A percentile compares a stretch with the other conserved stretches of the same genome.
Evolutionary conservation across 2,797 vertebrate genomes (phyloP).

Genomic region (Tangara arthus): DNA sequence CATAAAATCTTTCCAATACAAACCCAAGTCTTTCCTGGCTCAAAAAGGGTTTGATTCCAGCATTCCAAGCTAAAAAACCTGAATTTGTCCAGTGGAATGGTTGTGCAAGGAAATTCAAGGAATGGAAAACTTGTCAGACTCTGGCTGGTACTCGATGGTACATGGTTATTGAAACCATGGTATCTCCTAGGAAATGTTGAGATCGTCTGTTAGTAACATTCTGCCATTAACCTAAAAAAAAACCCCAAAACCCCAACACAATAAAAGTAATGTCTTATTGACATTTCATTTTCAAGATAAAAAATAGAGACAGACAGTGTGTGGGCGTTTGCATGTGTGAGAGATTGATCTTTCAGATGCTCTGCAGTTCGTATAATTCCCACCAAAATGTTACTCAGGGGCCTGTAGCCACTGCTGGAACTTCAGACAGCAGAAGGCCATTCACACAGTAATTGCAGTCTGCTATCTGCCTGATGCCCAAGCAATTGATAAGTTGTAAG

Average conservation of each 20-base stretch:
- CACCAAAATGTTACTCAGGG: neutral
- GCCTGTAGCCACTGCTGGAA: neutral
- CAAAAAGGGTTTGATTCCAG: neutral
- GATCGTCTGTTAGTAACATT: neutral
- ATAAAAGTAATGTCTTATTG: neutral
- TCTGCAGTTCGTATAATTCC: neutral
- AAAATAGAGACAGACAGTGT: constrained; percentile 18
- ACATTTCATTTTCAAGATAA: neutral
- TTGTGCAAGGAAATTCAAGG: neutral
- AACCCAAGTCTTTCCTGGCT: neutral
- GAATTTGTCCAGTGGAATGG: neutral
- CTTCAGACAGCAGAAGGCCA: neutral
- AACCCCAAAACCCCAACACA: neutral
- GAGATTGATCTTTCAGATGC: neutral
- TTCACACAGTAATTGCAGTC: neutral
- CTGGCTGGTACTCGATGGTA: neutral
- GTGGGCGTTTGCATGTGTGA: neutral
- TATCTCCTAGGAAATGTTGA: neutral
- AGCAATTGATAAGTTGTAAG: neutral
- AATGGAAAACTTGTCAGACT: neutral
- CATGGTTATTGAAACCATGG: neutral
- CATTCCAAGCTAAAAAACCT: neutral
- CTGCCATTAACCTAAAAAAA: neutral
- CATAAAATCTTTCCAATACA: neutral
- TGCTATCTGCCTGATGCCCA: neutral